Evolutionary conservation across 2,113 vertebrate genomes (phyloP).

Genomic region (Terrapene triunguis): DNA sequence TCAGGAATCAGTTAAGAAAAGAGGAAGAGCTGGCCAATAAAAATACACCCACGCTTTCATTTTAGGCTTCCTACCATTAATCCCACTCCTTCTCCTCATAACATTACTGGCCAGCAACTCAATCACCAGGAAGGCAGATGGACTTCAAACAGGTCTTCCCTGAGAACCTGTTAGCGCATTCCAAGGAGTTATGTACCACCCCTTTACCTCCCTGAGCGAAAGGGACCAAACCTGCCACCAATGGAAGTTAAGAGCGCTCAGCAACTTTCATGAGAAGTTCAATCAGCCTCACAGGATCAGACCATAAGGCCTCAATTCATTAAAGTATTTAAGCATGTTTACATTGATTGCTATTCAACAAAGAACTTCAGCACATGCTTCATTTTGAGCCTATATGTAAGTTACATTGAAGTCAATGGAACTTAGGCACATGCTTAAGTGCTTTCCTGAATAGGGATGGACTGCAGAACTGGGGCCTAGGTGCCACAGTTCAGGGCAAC

Average conservation of each 20-base stretch:
- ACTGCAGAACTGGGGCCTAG: neutral
- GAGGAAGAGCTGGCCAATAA: neutral
- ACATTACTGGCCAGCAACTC: neutral
- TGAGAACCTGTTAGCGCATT: neutral
- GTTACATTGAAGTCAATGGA: neutral
- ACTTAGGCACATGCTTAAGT: too few relatives aligned
- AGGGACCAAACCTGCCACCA: neutral
- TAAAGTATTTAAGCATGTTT: neutral
- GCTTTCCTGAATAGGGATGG: neutral
- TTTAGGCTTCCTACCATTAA: neutral
- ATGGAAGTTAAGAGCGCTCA: neutral
- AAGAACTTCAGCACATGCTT: neutral
- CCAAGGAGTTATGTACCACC: fast-evolving
- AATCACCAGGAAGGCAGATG: neutral
- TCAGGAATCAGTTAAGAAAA: neutral
- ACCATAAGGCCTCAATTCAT: neutral
- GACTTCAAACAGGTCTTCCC: neutral
- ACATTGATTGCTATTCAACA: neutral
- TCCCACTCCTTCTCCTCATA: neutral
- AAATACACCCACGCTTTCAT: neutral
- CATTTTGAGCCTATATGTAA: too few relatives aligned
- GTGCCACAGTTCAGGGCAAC: too few relatives aligned
- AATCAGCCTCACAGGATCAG: neutral
- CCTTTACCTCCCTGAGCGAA: neutral
- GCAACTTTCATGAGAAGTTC: neutral